phyloP scores from a whole-genome alignment of 2,888 invertebrate species.

The Leptinotarsa haldemani region DNA sequence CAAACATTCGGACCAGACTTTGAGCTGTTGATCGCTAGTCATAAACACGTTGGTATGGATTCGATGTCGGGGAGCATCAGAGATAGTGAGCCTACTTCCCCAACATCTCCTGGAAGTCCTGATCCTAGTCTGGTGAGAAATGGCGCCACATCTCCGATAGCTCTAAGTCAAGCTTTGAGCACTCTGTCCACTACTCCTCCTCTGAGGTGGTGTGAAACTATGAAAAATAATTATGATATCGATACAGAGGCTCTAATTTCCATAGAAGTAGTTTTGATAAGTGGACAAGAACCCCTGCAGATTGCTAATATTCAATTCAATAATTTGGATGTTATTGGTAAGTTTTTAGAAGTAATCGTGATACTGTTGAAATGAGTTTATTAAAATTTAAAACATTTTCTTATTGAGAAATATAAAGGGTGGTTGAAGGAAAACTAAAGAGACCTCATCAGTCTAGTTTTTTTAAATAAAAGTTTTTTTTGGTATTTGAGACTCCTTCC shows the following conservation, averaged over 20 bases:
- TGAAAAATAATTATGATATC: constrained; percentile 51
- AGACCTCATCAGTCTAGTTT: too few species aligned
- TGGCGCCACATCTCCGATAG: constrained; percentile 68
- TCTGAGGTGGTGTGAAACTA: constrained; percentile 45
- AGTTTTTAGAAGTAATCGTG: constrained; percentile 49
- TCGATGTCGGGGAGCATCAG: constrained; percentile 91
- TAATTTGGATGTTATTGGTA: constrained; percentile 93
- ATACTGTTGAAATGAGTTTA: too few species aligned
- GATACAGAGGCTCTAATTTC: constrained; percentile 81
- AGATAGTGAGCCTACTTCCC: constrained; percentile 93
- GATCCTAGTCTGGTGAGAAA: constrained; percentile 64
- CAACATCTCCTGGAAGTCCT: constrained; percentile 84
- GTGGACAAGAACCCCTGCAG: constrained; percentile 67
- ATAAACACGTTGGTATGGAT: constrained; percentile 95
- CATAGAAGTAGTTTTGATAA: constrained; percentile 83
- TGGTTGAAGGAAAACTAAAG: too few species aligned
- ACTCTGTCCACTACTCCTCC: constrained; percentile 61
- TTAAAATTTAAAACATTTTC: too few species aligned
- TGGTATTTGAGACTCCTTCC: too few species aligned
- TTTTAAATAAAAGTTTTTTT: too few species aligned
- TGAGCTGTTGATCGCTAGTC: constrained; percentile 93
- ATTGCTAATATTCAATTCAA: constrained; percentile 93
- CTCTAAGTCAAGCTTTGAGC: constrained; percentile 70
- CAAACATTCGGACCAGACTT: constrained; percentile 97
- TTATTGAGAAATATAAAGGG: too few species aligned